Evolutionary conservation across 2,888 invertebrate genomes (phyloP).

Genomic region (Luffia ferchaultella): DNA sequence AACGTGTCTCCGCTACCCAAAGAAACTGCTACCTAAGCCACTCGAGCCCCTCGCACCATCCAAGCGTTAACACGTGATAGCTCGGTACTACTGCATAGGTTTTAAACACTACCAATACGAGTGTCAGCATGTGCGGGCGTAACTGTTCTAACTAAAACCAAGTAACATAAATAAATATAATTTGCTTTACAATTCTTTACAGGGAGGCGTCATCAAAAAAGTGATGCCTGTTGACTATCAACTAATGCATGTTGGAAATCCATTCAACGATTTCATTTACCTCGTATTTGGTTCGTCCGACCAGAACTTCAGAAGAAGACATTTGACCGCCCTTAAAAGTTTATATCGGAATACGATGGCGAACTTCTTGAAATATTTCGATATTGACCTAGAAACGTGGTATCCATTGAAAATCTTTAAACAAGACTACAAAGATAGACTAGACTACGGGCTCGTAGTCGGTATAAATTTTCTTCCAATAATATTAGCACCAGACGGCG

Average conservation of each 20-base stretch:
- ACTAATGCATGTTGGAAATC: conserved; percentile 22
- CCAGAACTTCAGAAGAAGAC: conserved; percentile 23
- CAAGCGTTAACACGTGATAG: no score
- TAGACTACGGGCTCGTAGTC: background rate
- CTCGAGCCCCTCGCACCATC: no score
- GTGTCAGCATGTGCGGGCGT: no score
- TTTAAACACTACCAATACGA: no score
- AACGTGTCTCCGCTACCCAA: no score
- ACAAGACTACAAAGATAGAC: background rate
- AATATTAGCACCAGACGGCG: background rate
- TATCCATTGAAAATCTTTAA: background rate
- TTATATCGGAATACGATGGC: conserved; percentile 25
- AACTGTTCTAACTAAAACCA: no score
- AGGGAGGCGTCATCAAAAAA: conserved; percentile 2
- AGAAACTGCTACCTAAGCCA: no score
- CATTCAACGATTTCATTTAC: conserved; percentile 23
- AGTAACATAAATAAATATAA: background rate
- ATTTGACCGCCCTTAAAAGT: conserved; percentile 25
- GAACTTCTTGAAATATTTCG: conserved; percentile 14
- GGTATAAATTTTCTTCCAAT: background rate
- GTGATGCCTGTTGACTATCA: conserved; percentile 22
- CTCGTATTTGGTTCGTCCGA: conserved; percentile 23
- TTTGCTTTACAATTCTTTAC: background rate
- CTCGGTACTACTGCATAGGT: no score
- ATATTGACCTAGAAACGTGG: background rate